Evolutionary conservation across 2,888 invertebrate genomes (phyloP).

Genomic region (Neelides folsomi): DNA sequence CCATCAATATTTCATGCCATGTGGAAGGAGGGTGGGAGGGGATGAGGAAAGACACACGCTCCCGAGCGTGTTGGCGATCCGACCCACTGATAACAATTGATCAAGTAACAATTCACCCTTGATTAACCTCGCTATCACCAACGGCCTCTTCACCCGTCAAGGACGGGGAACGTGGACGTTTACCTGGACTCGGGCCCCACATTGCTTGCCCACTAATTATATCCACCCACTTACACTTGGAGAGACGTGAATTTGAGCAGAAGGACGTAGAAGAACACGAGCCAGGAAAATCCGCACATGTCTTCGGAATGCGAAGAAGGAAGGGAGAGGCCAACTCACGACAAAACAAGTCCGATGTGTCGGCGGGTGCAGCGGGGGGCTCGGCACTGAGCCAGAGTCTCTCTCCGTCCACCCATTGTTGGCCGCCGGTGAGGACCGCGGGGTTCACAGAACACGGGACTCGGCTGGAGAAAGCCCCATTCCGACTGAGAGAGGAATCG

Average conservation of each 20-base stretch:
- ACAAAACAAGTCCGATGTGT: not conserved
- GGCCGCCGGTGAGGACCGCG: conserved; percentile 3
- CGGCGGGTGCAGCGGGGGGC: conserved; percentile 4
- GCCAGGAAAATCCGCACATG: conserved; percentile 31
- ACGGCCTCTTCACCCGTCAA: no score
- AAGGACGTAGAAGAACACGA: conserved; percentile 31
- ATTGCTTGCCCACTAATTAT: no score
- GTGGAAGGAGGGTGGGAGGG: not conserved
- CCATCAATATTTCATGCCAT: no score
- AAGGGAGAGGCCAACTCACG: conserved; percentile 1
- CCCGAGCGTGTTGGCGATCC: no score
- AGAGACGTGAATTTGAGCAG: conserved; percentile 33
- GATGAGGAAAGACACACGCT: not conserved
- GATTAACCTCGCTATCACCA: no score
- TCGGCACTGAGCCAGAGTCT: conserved; percentile 10
- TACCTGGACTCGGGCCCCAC: no score
- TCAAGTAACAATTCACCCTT: no score
- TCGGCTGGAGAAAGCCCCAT: not conserved
- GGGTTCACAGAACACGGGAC: no score
- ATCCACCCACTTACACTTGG: conserved; percentile 32
- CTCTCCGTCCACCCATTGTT: conserved; percentile 18
- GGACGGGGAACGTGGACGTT: no score
- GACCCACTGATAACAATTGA: no score
- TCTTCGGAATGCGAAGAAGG: conserved; percentile 8
- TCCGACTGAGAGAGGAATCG: not conserved